Percentiles rank a stretch among this genome's conserved stretches.
Evolutionary conservation across 1,140 invertebrate genomes (phyloP).

Genomic region (Cydia splendana): DNA sequence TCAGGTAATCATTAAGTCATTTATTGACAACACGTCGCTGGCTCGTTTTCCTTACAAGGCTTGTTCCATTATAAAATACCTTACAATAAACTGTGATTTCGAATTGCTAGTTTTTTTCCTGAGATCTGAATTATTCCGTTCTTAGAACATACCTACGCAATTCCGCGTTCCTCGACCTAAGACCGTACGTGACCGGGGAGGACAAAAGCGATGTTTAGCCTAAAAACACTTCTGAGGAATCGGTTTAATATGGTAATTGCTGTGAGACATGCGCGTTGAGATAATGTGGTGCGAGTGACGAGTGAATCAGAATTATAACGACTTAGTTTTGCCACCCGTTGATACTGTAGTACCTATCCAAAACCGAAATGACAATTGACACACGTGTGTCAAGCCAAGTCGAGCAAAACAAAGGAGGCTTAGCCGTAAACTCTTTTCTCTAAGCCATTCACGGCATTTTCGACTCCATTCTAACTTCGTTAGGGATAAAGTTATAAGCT

Average conservation of each 20-base stretch:
- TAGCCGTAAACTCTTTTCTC: too few relatives aligned
- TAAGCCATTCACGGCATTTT: too few relatives aligned
- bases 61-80: constrained; percentile 2
- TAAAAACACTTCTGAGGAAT: constrained; percentile 46
- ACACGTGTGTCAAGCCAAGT: too few relatives aligned
- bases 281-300: constrained; percentile 18
- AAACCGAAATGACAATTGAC: not conserved
- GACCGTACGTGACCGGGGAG: constrained; percentile 51
- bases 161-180: constrained; percentile 56
- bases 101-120: constrained; percentile 24
- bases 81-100: constrained; percentile 19
- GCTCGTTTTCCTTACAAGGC: not conserved
- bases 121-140: constrained; percentile 44
- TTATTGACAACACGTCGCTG: not conserved
- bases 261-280: constrained; percentile 24
- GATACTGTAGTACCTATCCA: not conserved
- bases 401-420: too few relatives aligned
- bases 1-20: not conserved
- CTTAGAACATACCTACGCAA: constrained; percentile 50
- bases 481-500: too few relatives aligned
- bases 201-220: constrained; percentile 47
- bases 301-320: not conserved
- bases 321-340: not conserved
- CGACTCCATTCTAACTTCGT: too few relatives aligned
- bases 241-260: constrained; percentile 58